Evolutionary conservation across 1,140 invertebrate species (phyloP).

Genomic region (Varroa destructor): DNA sequence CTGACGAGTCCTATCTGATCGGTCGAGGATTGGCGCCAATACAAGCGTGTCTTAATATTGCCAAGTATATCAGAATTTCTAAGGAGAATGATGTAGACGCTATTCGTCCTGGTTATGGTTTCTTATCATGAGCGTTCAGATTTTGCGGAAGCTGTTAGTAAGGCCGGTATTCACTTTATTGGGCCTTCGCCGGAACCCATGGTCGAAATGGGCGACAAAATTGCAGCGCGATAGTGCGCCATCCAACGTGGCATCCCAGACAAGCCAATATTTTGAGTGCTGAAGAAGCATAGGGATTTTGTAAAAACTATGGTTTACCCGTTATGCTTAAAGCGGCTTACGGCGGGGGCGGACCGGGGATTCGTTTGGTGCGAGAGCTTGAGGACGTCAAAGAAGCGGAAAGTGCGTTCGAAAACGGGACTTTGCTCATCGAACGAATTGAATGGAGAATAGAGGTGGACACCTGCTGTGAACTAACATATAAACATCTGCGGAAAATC

Average conservation of each 20-base stretch:
- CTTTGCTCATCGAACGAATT: conserved; percentile 35
- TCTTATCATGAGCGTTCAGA: conserved; percentile 34
- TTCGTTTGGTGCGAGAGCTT: conserved; percentile 32
- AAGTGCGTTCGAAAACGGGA: conserved; percentile 34
- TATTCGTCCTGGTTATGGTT: conserved; percentile 43
- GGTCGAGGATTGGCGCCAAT: conserved; percentile 25
- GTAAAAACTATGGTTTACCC: conserved; percentile 56
- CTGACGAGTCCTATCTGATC: conserved; percentile 32
- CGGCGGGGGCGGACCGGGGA: conserved; percentile 37
- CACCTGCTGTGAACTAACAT: too few relatives aligned
- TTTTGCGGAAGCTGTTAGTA: conserved; percentile 57
- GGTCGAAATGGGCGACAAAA: conserved; percentile 46
- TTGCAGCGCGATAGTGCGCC: conserved; percentile 32
- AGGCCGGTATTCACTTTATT: conserved; percentile 86
- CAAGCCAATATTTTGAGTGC: conserved; percentile 67
- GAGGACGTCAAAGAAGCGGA: conserved; percentile 32
- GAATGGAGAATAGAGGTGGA: too few relatives aligned
- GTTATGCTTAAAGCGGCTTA: conserved; percentile 36
- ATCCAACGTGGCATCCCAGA: conserved; percentile 46
- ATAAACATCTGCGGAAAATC: too few relatives aligned
- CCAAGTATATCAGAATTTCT: conserved; percentile 34
- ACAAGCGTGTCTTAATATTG: conserved; percentile 35
- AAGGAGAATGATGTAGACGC: conserved; percentile 38
- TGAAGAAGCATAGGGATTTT: conserved; percentile 81
- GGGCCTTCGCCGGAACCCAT: conserved; percentile 87